Evolutionary conservation across 2,113 vertebrate genomes (phyloP).

Genomic region (Brienomyrus longianalis): DNA sequence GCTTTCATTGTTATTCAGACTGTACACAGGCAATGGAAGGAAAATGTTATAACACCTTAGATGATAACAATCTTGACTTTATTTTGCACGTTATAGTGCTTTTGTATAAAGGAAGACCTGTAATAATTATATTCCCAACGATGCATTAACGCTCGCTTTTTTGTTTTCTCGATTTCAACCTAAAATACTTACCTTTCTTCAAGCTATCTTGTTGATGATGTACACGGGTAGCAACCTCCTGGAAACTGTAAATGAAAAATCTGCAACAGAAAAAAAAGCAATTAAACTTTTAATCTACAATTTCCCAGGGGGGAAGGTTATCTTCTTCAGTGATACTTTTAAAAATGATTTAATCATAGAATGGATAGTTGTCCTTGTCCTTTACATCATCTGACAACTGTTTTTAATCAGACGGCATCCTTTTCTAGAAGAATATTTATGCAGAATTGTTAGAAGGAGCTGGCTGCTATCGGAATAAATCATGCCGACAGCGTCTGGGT

Average conservation of each 20-base stretch:
- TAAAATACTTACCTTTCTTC: not conserved
- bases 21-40: not conserved
- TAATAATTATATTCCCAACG: not conserved
- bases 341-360: constrained; percentile 49
- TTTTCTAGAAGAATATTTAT: constrained; percentile 65
- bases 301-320: constrained; percentile 61
- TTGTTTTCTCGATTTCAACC: not conserved
- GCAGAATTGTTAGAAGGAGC: constrained; percentile 61
- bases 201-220: not conserved
- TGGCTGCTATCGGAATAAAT: constrained; percentile 59
- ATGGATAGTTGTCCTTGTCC: constrained; percentile 67
- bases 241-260: constrained; percentile 10
- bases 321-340: constrained; percentile 64
- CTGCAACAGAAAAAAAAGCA: constrained; percentile 43
- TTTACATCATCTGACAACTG: constrained; percentile 64
- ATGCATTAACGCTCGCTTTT: not conserved
- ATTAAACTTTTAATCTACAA: constrained; percentile 60
- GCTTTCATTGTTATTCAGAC: constrained; percentile 52
- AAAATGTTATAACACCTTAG: not conserved
- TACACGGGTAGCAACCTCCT: not conserved
- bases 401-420: constrained; percentile 68
- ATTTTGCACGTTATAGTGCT: not conserved
- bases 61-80: not conserved
- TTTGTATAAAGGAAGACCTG: not conserved
- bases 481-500: constrained; percentile 57